Percentiles rank a stretch among this genome's conserved stretches.
These are phyloP conservation scores for Muscina levida DNA, from an alignment of 2,888 invertebrate genomes.

Conservation along the genomic window DNA sequence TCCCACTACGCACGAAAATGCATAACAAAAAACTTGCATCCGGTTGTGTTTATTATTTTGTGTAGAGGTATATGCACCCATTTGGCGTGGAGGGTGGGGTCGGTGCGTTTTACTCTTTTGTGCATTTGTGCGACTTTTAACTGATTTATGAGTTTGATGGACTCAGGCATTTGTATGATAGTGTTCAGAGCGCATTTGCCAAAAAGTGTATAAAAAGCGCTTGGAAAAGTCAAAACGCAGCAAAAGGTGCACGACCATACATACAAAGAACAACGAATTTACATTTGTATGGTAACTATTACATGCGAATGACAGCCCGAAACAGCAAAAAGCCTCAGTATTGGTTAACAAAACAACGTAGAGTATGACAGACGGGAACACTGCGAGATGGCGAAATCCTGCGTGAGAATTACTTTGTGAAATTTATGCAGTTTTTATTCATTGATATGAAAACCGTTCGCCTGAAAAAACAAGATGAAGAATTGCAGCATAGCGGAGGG, in stretches of 20 bases:
- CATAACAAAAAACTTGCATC: constrained; percentile 69
- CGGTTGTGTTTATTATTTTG: constrained; percentile 66
- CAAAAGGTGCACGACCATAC: constrained; percentile 46
- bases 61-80: neutral
- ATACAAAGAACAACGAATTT: constrained; percentile 50
- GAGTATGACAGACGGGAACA: neutral
- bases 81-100: neutral
- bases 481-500: constrained; percentile 35
- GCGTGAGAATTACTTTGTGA: constrained; percentile 56
- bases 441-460: constrained; percentile 77
- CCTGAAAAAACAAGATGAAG: constrained; percentile 48
- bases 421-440: constrained; percentile 76
- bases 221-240: constrained; percentile 25
- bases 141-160: constrained; percentile 79
- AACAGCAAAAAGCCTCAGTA: constrained; percentile 31
- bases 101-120: neutral
- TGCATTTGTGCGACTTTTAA: constrained; percentile 66
- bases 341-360: constrained; percentile 65
- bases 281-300: constrained; percentile 60
- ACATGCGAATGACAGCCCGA: constrained; percentile 52
- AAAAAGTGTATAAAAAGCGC: neutral
- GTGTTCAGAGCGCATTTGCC: constrained; percentile 20
- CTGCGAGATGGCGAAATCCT: constrained; percentile 17
- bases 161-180: constrained; percentile 64
- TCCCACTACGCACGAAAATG: constrained; percentile 66